These are phyloP conservation scores for Rhingia campestris DNA, from an alignment of 2,888 invertebrate genomes.

Conservation along the genomic window DNA sequence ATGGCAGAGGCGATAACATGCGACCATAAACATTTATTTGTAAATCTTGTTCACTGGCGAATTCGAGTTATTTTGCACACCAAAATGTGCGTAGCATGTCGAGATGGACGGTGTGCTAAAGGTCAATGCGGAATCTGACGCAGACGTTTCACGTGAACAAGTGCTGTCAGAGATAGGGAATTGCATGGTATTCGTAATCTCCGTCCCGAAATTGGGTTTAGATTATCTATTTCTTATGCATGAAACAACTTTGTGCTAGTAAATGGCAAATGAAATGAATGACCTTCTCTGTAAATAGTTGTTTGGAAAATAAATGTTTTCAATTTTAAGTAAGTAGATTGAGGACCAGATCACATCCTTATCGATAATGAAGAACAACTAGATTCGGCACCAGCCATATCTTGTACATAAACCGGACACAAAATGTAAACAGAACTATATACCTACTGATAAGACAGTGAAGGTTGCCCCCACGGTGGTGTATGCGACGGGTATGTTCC, in stretches of 20 bases:
- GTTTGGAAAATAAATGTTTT: not conserved
- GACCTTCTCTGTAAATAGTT: not conserved
- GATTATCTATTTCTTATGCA: not conserved
- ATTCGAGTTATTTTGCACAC: constrained; percentile 4
- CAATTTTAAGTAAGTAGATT: not conserved
- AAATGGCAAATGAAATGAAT: not conserved
- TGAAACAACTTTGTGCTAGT: not conserved
- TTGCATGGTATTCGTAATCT: constrained; percentile 8
- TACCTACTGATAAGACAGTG: too few relatives aligned
- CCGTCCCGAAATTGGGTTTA: not conserved
- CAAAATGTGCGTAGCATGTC: not conserved
- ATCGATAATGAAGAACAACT: too few relatives aligned
- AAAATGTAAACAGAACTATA: too few relatives aligned
- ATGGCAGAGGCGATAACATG: not conserved
- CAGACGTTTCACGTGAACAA: constrained; percentile 44
- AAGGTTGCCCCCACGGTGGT: too few relatives aligned
- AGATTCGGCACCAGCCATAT: too few relatives aligned
- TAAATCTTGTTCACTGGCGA: not conserved
- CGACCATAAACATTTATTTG: not conserved
- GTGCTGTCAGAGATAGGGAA: constrained; percentile 27
- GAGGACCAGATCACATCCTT: not conserved
- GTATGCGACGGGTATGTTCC: too few relatives aligned
- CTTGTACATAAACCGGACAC: too few relatives aligned
- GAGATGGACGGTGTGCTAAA: constrained; percentile 24
- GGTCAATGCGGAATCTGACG: constrained; percentile 50